Evolutionary conservation across 2,888 invertebrate genomes (phyloP).

Genomic region (Tenthredo amoena): DNA sequence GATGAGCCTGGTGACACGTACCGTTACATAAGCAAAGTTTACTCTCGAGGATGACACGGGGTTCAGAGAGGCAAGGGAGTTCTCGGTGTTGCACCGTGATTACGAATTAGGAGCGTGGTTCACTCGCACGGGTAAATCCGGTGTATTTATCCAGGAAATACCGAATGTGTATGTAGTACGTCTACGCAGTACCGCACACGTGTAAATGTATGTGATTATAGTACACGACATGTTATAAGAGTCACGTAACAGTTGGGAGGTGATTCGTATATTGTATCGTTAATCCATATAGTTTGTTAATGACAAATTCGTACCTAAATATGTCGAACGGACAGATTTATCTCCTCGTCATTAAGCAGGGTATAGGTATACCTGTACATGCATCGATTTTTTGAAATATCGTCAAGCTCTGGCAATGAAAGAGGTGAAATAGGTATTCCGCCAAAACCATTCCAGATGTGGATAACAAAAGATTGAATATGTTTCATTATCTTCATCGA

Average conservation of each 20-base stretch:
- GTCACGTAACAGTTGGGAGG: not conserved
- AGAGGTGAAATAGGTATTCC: not conserved
- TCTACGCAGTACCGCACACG: not conserved
- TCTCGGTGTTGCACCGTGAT: constrained; percentile 35
- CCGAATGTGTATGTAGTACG: not conserved
- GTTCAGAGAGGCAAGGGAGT: not conserved
- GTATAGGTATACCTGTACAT: not conserved
- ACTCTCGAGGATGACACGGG: constrained; percentile 43
- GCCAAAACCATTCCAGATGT: not conserved
- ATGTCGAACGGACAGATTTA: not conserved
- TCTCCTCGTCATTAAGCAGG: not conserved
- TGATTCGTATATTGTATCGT: not conserved
- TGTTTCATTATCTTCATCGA: not conserved
- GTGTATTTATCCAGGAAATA: constrained; percentile 40
- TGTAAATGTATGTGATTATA: not conserved
- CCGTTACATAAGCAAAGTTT: constrained; percentile 40
- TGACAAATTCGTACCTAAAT: not conserved
- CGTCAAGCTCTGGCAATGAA: not conserved
- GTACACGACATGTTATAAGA: not conserved
- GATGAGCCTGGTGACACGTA: constrained; percentile 34
- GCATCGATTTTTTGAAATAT: not conserved
- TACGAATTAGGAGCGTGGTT: constrained; percentile 41
- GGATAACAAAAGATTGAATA: not conserved
- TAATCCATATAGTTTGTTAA: constrained; percentile 16
- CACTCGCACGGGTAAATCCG: constrained; percentile 22